phyloP scores from a whole-genome alignment of 2,113 vertebrate genomes.

The Noctilio leporinus region DNA sequence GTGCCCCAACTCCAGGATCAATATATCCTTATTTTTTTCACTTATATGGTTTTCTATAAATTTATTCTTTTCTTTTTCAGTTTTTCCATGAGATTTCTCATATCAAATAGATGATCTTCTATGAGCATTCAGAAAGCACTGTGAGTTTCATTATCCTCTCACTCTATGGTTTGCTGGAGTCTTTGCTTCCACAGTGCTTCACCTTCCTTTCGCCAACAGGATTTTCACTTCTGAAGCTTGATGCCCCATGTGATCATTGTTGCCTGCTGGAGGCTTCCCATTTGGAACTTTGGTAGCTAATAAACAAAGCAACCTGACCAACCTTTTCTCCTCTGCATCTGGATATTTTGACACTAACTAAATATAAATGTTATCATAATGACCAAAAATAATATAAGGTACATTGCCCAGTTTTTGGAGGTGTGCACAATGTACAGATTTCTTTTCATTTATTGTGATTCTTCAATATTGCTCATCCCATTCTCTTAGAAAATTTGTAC shows the following conservation, averaged over 20 bases:
- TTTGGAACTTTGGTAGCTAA: background rate
- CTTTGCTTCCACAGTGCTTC: background rate
- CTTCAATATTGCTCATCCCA: background rate
- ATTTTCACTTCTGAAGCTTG: background rate
- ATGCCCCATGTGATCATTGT: background rate
- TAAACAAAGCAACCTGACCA: constrained; percentile 9
- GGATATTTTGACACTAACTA: constrained; percentile 55
- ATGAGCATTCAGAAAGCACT: background rate
- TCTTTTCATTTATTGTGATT: background rate
- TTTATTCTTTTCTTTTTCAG: background rate
- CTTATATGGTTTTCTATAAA: background rate
- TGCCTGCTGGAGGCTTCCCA: background rate
- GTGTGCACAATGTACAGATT: background rate
- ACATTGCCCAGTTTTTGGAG: background rate
- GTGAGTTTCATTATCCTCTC: background rate
- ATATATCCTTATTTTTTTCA: background rate
- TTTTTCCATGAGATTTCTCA: background rate
- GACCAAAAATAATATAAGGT: background rate
- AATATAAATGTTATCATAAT: constrained; percentile 28
- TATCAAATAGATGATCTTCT: background rate
- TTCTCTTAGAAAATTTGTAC: background rate
- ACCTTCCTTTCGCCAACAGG: background rate
- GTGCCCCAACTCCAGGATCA: background rate
- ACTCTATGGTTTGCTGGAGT: background rate
- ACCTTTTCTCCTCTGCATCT: constrained; percentile 26